Evolutionary conservation across 2,888 invertebrate species (phyloP), one percentile per base, ranked within the genome.

Genomic region (Incurvaria masculella): DNA sequence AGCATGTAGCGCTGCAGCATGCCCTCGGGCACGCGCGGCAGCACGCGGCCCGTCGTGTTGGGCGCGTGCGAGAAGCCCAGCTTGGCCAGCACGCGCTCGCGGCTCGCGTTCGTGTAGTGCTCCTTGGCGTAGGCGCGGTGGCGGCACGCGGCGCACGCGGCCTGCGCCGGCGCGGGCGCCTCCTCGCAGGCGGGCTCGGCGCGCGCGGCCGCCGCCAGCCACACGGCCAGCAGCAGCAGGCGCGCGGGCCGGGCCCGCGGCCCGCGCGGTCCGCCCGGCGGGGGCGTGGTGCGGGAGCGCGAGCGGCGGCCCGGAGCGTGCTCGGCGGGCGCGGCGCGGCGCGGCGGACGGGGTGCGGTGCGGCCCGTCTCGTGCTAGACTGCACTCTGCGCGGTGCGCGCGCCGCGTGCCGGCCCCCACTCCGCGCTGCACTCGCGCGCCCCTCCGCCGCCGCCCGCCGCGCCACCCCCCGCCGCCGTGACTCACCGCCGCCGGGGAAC

Each of bases 61-160:
- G 86, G 86, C 42, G 84, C 79, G 57, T 80, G 79, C 51, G 78
- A 69, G 61, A 86, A 72, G 53, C 85, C 84, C 51, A 86, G 72
- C 57, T 85, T 84, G 55, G 80, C 80, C 50, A 86, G 69, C 51
- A 86, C 80, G 63, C 84, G 83, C 63, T 81, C 80, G 61, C 85
- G 84, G 57, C 87, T 85, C 49, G 81, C 80, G 59, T 80, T 80
- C 52, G 86, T 70, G 60, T 81, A 84, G 57, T 83, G 78, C 58
- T 81, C 79, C 56, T 83, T 80, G 46, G 82, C 74, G 64, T 81
- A 80, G 57, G 83, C 81, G 56, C 80, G 65, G 45, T 80, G 67
- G 52, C 79, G 80, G 60, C 83, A 83, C 54, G 80, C 72, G 57
- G 79, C 69, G 62, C 83, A 83, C 56, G 72, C 66, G 53, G 64